phyloP scores from a whole-genome alignment of 2,113 vertebrate genomes.

The Channa argus region DNA sequence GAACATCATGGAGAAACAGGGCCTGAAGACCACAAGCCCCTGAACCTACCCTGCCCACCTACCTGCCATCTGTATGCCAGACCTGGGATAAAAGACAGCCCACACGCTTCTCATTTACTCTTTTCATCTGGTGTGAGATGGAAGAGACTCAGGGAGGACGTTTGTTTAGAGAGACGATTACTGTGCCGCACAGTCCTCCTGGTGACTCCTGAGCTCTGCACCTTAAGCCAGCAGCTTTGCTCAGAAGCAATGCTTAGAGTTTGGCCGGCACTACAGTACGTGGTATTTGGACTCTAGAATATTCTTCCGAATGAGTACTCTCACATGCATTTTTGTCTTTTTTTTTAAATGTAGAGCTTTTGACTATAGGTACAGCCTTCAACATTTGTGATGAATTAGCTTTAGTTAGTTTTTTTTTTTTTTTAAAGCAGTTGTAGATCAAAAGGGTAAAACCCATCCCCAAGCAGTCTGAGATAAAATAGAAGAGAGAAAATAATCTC shows the following conservation, averaged over 20 bases:
- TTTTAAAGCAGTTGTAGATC: conserved; percentile 18
- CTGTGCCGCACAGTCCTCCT: conserved; percentile 27
- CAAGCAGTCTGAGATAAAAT: conserved; percentile 18
- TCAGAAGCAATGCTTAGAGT: conserved; percentile 46
- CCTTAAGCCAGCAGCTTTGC: conserved; percentile 57
- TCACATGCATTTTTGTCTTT: conserved; percentile 17
- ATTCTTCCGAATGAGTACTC: conserved; percentile 33
- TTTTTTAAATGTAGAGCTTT: conserved; percentile 67
- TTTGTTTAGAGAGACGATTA: conserved; percentile 52
- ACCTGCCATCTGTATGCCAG: conserved; percentile 50
- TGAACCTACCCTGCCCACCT: conserved; percentile 74
- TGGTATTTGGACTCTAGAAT: conserved; percentile 53
- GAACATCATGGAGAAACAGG: conserved; percentile 99
- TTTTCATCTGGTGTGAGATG: conserved; percentile 34
- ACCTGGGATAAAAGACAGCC: conserved; percentile 19
- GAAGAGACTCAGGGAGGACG: conserved; percentile 51
- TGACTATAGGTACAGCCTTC: conserved; percentile 75
- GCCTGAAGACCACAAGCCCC: conserved; percentile 91
- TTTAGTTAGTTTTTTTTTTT: conserved; percentile 38
- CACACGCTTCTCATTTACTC: conserved; percentile 9
- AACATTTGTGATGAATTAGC: conserved; percentile 56
- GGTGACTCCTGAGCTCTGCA: conserved; percentile 61
- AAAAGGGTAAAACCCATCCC: conserved; percentile 8
- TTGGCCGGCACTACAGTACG: conserved; percentile 11
- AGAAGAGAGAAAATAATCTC: conserved; percentile 12